Evolutionary conservation across 2,113 vertebrate genomes (phyloP).

Genomic region (Rhombomys opimus): DNA sequence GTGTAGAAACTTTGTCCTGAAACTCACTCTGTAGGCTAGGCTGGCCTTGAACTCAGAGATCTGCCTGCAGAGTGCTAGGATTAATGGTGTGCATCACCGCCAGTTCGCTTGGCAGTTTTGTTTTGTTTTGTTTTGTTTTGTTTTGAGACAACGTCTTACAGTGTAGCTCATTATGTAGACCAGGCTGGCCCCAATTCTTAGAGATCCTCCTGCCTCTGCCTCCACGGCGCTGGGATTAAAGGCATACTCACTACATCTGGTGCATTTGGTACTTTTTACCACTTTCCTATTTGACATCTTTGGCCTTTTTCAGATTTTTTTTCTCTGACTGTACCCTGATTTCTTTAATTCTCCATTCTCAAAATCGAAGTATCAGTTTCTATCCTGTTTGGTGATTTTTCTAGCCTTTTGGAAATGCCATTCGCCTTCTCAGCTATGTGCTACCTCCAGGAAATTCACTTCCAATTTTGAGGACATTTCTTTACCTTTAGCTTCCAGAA

Average conservation of each 20-base stretch:
- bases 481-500: slow-evolving; percentile 36
- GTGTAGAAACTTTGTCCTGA: not conserved
- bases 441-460: slow-evolving; percentile 3
- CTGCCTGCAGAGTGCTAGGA: not conserved
- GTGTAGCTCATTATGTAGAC: not conserved
- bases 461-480: slow-evolving; percentile 17
- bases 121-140: too few relatives aligned
- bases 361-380: not conserved
- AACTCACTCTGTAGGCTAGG: not conserved
- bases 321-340: not conserved
- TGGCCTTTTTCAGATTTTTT: not conserved
- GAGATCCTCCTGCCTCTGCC: not conserved
- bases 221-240: not conserved
- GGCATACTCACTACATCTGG: not conserved
- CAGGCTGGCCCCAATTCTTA: not conserved
- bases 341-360: not conserved
- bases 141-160: too few relatives aligned
- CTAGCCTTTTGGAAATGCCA: not conserved
- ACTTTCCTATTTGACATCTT: slow-evolving; percentile 12
- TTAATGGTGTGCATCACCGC: not conserved
- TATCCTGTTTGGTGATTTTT: not conserved
- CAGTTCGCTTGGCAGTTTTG: not conserved
- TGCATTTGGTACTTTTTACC: not conserved
- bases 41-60: not conserved
- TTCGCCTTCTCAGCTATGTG: not conserved